Evolutionary conservation across 2,113 vertebrate genomes (phyloP).

Genomic region (Syngnathus typhle): DNA sequence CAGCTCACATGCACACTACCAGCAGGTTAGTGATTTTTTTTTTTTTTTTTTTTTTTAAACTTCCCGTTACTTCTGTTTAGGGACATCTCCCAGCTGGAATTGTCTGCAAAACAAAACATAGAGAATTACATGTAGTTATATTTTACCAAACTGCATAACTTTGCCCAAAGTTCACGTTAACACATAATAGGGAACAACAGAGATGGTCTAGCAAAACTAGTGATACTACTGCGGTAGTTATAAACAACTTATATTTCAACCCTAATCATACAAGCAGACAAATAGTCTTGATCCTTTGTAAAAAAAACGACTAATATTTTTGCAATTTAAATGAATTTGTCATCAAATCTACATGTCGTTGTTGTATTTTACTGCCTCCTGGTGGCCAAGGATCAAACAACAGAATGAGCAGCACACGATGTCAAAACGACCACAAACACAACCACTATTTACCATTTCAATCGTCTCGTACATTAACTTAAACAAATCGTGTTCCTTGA

Average conservation of each 20-base stretch:
- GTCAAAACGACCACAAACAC: neutral
- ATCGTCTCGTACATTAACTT: neutral
- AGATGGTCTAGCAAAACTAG: neutral
- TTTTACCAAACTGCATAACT: neutral
- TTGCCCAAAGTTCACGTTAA: neutral
- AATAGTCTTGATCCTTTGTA: neutral
- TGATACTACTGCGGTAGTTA: neutral
- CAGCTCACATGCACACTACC: conserved; percentile 91
- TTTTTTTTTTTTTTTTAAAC: no score
- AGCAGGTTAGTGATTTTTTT: conserved; percentile 67
- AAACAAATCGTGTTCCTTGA: neutral
- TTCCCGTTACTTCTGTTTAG: neutral
- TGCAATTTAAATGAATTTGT: neutral
- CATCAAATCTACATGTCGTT: neutral
- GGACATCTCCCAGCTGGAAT: neutral
- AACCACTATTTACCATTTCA: neutral
- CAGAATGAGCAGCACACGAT: neutral
- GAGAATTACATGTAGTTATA: neutral
- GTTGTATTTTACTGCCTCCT: neutral
- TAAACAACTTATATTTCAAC: neutral
- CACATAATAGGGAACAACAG: neutral
- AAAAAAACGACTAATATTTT: neutral
- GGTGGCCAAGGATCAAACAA: neutral
- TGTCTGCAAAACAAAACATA: neutral
- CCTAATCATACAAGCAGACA: neutral